Conservation (phyloP, 2,797 vertebrate genomes). For the Danionella dracula region DNA sequence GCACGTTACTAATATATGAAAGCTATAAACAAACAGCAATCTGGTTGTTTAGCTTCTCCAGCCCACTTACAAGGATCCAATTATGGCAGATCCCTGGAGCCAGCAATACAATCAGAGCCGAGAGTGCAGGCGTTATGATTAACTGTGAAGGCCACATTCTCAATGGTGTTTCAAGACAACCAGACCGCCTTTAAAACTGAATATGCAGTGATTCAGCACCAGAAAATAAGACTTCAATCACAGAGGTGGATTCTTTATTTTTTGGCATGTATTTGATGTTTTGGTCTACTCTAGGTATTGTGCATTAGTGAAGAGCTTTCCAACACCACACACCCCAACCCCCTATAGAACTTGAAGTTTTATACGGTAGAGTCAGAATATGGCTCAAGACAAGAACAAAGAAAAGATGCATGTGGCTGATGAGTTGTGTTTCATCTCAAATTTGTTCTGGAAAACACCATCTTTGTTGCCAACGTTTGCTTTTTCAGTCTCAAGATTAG, state of each 20-base stretch:
- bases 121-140: constrained; percentile 75
- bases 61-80: constrained; percentile 84
- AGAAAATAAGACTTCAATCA: constrained; percentile 38
- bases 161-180: constrained; percentile 60
- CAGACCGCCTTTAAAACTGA: constrained; percentile 57
- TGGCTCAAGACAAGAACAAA: constrained; percentile 5
- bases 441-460: constrained; percentile 32
- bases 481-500: constrained; percentile 36
- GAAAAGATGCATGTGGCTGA: constrained; percentile 25
- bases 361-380: constrained; percentile 29
- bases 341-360: too few species aligned
- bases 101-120: constrained; percentile 75
- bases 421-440: constrained; percentile 20
- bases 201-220: constrained; percentile 53
- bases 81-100: constrained; percentile 82
- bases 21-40: constrained; percentile 86
- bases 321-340: too few species aligned
- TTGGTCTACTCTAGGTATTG: too few species aligned
- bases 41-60: constrained; percentile 83
- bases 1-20: constrained; percentile 83
- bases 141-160: constrained; percentile 74
- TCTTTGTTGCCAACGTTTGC: constrained; percentile 42
- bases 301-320: too few species aligned
- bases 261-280: constrained; percentile 28
- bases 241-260: constrained; percentile 4